Base-by-base conservation (phyloP, 2,888 invertebrate genomes). In the Caenorhabditis auriculariae region DNA sequence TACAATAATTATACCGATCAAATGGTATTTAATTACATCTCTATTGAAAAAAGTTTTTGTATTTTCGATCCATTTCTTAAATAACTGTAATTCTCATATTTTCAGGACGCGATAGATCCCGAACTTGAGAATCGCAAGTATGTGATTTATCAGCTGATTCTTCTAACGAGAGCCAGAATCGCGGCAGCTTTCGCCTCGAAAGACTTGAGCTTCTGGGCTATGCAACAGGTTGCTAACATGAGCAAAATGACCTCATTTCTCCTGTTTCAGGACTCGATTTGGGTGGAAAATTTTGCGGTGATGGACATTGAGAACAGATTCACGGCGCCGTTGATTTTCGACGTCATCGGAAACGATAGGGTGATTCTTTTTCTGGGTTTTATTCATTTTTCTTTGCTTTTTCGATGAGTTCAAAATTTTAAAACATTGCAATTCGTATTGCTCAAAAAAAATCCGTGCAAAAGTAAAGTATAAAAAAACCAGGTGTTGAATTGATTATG, bases 151-250 rank as follows among this genome's bases (percentile, higher is more conserved):
- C 68, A 68, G 35, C 42, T 71, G n/a, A 54, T 71, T 28, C 47
- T 71, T 0, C 49, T 71, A 6, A 49, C 51, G 3, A 37, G 71
- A 17, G 53, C 71, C 7, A 37, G 71, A 12, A 54, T 71, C 4
- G 53, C 60, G 27, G 63, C 61, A 2, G 55, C 64, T 3, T 44
- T 71, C 21, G 71, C 68, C 9, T 38, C 37, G 2, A 35, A 60
- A 4, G 53, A 56, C 3, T 58, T 71, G 47, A 48, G 57, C 39
- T 71, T 68, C 44, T 71, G 71, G 71, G 66, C 68, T 15, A 68
- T 71, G 67, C 71, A 71, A 54, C 71, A 71, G 55, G 60, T 60
- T n/a, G 15, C n/a, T n/a, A n/a, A n/a, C n/a, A n/a, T n/a, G n/a
- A n/a, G n/a, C n/a, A n/a, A 32, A 15, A 32, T 32, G 15, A 32